Evolutionary conservation across 2,797 vertebrate genomes (phyloP), one percentile per base, ranked within the genome.

Genomic region (Valencia hispanica): DNA sequence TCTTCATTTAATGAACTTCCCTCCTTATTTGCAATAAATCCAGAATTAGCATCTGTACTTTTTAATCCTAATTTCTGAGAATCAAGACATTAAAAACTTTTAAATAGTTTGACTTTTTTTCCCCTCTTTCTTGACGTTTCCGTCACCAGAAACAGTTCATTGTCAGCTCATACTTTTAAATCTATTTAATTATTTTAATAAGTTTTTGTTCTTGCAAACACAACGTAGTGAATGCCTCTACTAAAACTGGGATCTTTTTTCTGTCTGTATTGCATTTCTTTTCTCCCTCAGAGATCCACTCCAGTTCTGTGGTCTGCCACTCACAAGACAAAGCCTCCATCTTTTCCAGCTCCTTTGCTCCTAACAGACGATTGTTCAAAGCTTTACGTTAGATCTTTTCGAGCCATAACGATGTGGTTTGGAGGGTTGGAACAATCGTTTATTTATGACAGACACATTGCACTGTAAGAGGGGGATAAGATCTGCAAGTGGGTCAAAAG

Each of bases 381-480:
- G 87, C 86, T 90, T 88, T 92, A 91, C 88, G 91, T 94, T 87
- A 92, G 86, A 90, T 89, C 88, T 83, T 88, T 90, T 90, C 82
- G 89, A 81, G 87, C 88, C 87, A 87, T 90, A 94, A 94, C 57
- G 75, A 93, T 94, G 94, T 86, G 93, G 94, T 93, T 93, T 90
- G 78, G 82, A 84, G 75, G 81, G 83, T 73, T 86, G 89, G 82
- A 90, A 84, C 78, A 81, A 84, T 90, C 88, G 84, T 93, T 94
- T 92, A 94, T 93, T 93, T 92, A 92, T 91, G 82, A 88, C 84
- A 91, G 86, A 91, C 93, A 89, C 88, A 88, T 91, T 89, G 90
- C 71, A 9, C 88, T 77, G 86, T 81, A 84, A 87, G 69, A 85
- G 79, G 80, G 84, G 91, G 83, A 89, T 88, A 85, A 87, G 88